A percentile compares a stretch with the other conserved stretches of the same genome.
phyloP scores from a whole-genome alignment of 2,797 vertebrate genomes.

The Falco concolor region DNA sequence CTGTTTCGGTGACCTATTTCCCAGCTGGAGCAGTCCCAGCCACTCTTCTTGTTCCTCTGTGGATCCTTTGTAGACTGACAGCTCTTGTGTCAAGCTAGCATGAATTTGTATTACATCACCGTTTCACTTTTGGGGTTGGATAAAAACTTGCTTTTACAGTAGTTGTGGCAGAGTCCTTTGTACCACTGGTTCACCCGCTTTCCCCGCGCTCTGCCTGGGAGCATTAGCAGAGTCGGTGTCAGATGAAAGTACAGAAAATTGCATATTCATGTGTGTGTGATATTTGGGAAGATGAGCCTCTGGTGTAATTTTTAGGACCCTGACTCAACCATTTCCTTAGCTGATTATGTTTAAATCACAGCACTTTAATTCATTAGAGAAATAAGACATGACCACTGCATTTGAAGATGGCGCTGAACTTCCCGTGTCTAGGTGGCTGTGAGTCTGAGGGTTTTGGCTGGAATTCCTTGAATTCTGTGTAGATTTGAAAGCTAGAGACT shows the following conservation, averaged over 20 bases:
- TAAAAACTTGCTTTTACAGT: not conserved
- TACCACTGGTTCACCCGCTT: not conserved
- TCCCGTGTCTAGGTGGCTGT: not conserved
- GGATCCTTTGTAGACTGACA: not conserved
- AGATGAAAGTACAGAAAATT: not conserved
- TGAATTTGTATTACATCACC: not conserved
- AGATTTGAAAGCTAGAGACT: not conserved
- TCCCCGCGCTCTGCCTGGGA: not conserved
- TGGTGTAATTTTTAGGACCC: not conserved
- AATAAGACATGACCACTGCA: not conserved
- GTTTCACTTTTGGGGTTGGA: not conserved
- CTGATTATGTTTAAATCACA: not conserved
- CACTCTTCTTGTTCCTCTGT: not conserved
- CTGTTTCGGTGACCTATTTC: not conserved
- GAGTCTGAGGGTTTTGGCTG: not conserved
- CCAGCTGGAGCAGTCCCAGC: not conserved
- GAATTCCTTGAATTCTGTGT: not conserved
- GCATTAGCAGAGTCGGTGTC: not conserved
- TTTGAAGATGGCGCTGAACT: not conserved
- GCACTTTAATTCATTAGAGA: not conserved
- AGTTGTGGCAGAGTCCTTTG: not conserved
- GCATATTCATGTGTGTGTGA: not conserved
- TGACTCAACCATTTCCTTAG: not conserved
- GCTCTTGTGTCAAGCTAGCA: not conserved
- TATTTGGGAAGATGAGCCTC: not conserved